Percentiles rank a stretch among this genome's conserved stretches.
phyloP scores from a whole-genome alignment of 30 jellyfish, hydroid and myxozoan species.

The Sanderia malayensis region DNA sequence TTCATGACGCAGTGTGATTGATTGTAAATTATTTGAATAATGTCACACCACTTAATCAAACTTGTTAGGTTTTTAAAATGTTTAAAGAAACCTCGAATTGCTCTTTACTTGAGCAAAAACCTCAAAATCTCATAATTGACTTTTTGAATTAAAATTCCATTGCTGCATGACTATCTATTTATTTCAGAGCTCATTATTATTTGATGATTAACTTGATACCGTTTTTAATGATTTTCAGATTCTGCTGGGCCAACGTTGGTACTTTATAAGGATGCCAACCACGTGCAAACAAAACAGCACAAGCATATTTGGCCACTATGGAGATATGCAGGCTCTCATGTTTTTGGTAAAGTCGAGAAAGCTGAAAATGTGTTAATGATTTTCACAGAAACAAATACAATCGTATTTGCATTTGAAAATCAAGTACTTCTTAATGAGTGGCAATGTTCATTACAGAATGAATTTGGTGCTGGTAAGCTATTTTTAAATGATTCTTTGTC shows the following conservation, averaged over 20 bases:
- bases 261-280: slow-evolving; percentile 72
- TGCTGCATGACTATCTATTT: no score
- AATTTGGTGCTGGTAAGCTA: slow-evolving; percentile 71
- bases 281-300: slow-evolving; percentile 47
- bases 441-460: slow-evolving; percentile 41
- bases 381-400: slow-evolving; percentile 63
- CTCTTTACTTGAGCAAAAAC: no score
- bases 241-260: slow-evolving; percentile 43
- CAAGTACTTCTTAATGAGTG: slow-evolving; percentile 44
- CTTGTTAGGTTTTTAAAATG: no score
- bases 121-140: no score
- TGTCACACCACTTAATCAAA: no score
- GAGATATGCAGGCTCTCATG: slow-evolving; percentile 69
- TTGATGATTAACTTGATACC: background rate
- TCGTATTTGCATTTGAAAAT: slow-evolving; percentile 53
- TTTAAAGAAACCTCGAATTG: no score
- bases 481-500: background rate
- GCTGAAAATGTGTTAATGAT: slow-evolving; percentile 68
- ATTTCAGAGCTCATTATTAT: background rate
- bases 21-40: no score
- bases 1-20: no score
- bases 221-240: slow-evolving; percentile 21
- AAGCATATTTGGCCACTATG: slow-evolving; percentile 58
- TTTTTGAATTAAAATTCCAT: no score
- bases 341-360: slow-evolving; percentile 48